These are phyloP conservation scores for Paralichthys olivaceus DNA, from an alignment of 2,113 vertebrate genomes.

Conservation along the genomic window DNA sequence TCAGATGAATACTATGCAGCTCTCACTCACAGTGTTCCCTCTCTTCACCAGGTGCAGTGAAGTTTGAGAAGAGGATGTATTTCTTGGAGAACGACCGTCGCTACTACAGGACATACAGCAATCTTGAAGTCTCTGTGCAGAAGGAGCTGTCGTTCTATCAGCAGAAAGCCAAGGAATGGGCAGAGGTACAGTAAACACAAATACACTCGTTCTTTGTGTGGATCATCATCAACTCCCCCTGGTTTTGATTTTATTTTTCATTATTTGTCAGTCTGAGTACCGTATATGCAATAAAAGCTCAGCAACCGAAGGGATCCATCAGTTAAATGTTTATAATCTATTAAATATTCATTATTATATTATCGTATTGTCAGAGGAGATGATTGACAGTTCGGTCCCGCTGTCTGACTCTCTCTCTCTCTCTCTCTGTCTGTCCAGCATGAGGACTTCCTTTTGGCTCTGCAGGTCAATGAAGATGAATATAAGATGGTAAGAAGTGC, in stretches of 20 bases:
- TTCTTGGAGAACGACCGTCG: conserved; percentile 94
- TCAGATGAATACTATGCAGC: neutral
- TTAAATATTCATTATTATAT: too few relatives aligned
- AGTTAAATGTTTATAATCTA: neutral
- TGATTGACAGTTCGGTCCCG: neutral
- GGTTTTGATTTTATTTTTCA: neutral
- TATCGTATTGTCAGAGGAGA: neutral
- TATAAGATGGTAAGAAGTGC: conserved; percentile 90
- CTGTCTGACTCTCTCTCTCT: neutral
- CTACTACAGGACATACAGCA: conserved; percentile 87
- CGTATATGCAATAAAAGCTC: neutral
- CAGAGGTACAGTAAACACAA: conserved; percentile 83
- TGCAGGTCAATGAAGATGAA: conserved; percentile 97
- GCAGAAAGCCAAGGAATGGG: conserved; percentile 96
- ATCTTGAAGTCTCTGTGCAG: conserved; percentile 87
- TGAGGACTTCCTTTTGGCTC: conserved; percentile 94
- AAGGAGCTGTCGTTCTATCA: conserved; percentile 93
- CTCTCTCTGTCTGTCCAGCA: conserved; percentile 80
- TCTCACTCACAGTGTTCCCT: neutral
- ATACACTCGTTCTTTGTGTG: neutral
- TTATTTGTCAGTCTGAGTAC: neutral
- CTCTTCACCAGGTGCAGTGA: conserved; percentile 85
- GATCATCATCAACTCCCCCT: too few relatives aligned
- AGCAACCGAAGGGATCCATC: neutral
- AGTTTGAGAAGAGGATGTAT: conserved; percentile 93